These are phyloP conservation scores for Vandiemenella viatica DNA, from an alignment of 2,888 invertebrate species.

Conservation along the genomic window DNA sequence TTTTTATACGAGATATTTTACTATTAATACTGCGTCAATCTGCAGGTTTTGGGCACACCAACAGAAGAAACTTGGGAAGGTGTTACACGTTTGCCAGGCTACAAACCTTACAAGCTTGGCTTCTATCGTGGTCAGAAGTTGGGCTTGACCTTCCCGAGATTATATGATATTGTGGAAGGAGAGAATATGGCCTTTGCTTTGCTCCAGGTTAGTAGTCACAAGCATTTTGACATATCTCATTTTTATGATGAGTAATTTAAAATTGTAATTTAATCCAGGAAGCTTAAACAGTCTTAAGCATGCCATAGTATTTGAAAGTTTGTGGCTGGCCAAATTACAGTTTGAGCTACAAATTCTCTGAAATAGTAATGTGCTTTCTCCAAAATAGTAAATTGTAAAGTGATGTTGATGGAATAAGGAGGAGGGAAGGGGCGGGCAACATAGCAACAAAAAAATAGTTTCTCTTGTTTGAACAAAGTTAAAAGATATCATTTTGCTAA, in stretches of 20 bases:
- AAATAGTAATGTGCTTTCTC: no score
- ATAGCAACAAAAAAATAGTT: no score
- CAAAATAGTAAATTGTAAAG: no score
- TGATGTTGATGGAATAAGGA: no score
- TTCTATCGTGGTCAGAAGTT: constrained; percentile 60
- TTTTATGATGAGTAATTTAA: background rate
- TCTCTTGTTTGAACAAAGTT: no score
- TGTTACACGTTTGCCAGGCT: constrained; percentile 72
- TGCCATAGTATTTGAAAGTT: no score
- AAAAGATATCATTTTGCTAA: no score
- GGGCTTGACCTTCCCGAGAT: constrained; percentile 74
- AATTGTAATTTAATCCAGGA: background rate
- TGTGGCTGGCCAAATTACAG: no score
- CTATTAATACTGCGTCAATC: background rate
- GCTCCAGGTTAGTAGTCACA: constrained; percentile 44
- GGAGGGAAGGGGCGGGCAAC: no score
- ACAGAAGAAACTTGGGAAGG: constrained; percentile 88
- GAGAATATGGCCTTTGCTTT: constrained; percentile 75
- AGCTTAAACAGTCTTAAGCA: no score
- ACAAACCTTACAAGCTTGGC: constrained; percentile 58
- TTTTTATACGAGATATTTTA: background rate
- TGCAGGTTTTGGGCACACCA: constrained; percentile 81
- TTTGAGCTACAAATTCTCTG: no score
- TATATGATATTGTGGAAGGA: constrained; percentile 75
- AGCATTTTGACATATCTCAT: background rate